Evolutionary conservation across 2,888 invertebrate species (phyloP).

Genomic region (Lasioglossum leucozonium): DNA sequence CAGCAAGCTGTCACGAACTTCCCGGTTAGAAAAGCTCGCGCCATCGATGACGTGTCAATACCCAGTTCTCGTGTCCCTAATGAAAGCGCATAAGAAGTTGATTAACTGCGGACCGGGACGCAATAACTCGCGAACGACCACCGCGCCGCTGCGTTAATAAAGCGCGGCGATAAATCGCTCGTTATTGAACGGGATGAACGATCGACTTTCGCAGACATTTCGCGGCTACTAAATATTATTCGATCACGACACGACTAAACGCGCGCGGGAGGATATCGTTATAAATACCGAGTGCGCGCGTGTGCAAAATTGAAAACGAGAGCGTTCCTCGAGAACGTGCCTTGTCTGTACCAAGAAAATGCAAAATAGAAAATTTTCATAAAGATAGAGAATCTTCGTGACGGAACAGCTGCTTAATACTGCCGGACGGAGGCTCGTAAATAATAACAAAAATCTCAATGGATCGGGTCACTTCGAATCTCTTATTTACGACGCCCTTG

Average conservation of each 20-base stretch:
- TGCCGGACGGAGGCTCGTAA: conserved; percentile 20
- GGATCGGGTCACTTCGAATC: conserved; percentile 16
- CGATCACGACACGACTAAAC: conserved; percentile 23
- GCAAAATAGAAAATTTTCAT: background rate
- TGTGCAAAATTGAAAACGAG: conserved; percentile 15
- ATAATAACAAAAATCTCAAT: conserved; percentile 28
- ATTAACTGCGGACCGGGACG: background rate
- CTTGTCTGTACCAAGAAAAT: background rate
- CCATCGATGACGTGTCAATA: conserved; percentile 3
- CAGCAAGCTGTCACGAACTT: background rate
- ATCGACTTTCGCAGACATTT: conserved; percentile 7
- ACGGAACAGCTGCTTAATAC: background rate
- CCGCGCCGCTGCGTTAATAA: conserved; percentile 30
- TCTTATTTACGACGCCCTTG: conserved; percentile 40
- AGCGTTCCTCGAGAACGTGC: background rate
- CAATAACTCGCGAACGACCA: background rate
- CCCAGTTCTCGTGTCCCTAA: background rate
- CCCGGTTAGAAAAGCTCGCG: background rate
- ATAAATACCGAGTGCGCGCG: conserved; percentile 17
- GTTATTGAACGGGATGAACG: conserved; percentile 33
- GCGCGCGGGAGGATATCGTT: background rate
- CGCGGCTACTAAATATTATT: conserved; percentile 35
- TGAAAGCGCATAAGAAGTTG: background rate
- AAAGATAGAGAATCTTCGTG: background rate
- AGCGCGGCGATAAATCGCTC: conserved; percentile 36